Conservation (phyloP, 2,888 invertebrate species). For the Andricus quercusramuli region DNA sequence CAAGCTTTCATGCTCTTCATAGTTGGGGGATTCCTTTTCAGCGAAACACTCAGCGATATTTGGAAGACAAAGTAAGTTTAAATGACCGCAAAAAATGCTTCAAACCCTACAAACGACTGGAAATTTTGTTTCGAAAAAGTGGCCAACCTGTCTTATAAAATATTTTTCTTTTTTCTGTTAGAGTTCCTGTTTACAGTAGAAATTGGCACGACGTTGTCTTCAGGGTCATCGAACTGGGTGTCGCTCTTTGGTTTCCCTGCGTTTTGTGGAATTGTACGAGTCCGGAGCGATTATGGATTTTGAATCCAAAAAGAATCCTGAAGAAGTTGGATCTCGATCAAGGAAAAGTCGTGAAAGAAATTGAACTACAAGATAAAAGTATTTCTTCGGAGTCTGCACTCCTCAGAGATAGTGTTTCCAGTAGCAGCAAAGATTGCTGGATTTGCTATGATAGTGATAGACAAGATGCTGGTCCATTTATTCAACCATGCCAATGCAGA, state of each 20-base stretch:
- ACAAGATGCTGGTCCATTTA: constrained; percentile 87
- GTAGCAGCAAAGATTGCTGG: constrained; percentile 90
- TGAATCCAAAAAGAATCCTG: constrained; percentile 93
- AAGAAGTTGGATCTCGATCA: constrained; percentile 81
- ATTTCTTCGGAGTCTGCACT: constrained; percentile 62
- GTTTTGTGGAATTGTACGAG: constrained; percentile 96
- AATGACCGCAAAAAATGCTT: neutral
- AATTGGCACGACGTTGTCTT: constrained; percentile 96
- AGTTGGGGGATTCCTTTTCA: constrained; percentile 92
- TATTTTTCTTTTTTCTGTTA: constrained; percentile 72
- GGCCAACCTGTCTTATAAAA: neutral
- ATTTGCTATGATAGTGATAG: constrained; percentile 94
- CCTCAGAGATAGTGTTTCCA: constrained; percentile 76
- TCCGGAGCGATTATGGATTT: constrained; percentile 94
- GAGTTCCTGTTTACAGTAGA: constrained; percentile 92
- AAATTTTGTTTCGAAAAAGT: no score
- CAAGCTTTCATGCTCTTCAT: constrained; percentile 95
- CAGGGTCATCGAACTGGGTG: constrained; percentile 94
- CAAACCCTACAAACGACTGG: no score
- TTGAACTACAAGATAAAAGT: constrained; percentile 72
- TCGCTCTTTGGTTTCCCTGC: constrained; percentile 96
- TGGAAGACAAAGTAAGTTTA: constrained; percentile 93
- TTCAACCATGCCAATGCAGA: constrained; percentile 93
- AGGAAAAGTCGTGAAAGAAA: constrained; percentile 70
- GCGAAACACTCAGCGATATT: constrained; percentile 94